Evolutionary conservation across 2,113 vertebrate genomes (phyloP), one percentile per base, ranked within the genome.

Genomic region (Sinocyclocheilus grahami): DNA sequence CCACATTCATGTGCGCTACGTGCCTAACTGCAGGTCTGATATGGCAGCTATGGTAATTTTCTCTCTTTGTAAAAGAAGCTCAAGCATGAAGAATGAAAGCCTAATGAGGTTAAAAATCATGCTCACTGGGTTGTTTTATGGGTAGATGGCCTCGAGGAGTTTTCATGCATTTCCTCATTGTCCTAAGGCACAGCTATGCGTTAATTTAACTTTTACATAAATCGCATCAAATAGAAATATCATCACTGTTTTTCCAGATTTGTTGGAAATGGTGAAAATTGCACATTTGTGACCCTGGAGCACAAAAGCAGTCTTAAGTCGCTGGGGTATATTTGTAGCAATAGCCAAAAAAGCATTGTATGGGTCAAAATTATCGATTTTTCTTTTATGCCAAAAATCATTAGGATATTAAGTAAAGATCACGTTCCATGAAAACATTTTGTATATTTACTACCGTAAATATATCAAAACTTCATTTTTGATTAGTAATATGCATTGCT

Each of bases 181-280:
- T 65, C 77, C 72, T 72, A 46, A 58, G 80, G 82, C 30, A 18
- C 87, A 89, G 88, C 90, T 85, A 86, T 33, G 30, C 79, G 84
- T 22, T 76, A 87, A 90, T 82, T 22, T 67, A 27, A 20, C 82
- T 82, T 62, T 93, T 92, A 89, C 88, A 72, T 85, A 91, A 90
- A 80, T 6, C 3, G 0, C 71, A 72, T n/a, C 33, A 46, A 39
- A 79, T 12, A 79, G 30, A 37, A 14, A 79, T 22, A 39, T 39
- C 24, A 74, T 77, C 3, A 51, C n/a, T n/a, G 74, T 12, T 13
- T 12, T 72, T 72, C 9, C 1, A 74, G 37, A 74, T n/a, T 42
- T 22, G 37, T 42, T 11, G 37, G 67, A 22, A 72, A 33, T 30
- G 30, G 30, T 33, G 30, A 33, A 33, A 33, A 33, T 33, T 33